phyloP scores from a whole-genome alignment of 2,888 invertebrate genomes.

The Mechanitis messenoides region DNA sequence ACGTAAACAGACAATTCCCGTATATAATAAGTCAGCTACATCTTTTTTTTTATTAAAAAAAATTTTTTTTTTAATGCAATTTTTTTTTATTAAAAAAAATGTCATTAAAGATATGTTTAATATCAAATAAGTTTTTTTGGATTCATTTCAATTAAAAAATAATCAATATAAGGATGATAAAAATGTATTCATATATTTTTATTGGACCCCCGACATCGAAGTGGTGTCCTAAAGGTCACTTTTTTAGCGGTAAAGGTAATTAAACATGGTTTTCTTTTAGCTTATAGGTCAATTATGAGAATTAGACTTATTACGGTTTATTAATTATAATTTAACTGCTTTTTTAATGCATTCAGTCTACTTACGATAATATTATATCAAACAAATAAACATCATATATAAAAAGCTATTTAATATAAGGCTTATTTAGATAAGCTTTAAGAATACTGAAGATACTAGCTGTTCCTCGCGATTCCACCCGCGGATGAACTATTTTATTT shows the following conservation, averaged over 20 bases:
- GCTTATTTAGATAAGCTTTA: too few species aligned
- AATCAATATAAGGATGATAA: constrained; percentile 21
- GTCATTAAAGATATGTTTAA: too few species aligned
- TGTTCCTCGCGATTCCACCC: too few species aligned
- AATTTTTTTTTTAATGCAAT: too few species aligned
- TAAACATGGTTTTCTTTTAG: constrained; percentile 49
- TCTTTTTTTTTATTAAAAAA: constrained; percentile 3
- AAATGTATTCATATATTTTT: constrained; percentile 32
- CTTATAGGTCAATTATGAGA: constrained; percentile 53
- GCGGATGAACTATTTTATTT: too few species aligned
- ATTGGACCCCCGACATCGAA: constrained; percentile 30
- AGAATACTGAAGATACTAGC: too few species aligned
- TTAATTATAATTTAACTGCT: constrained; percentile 23
- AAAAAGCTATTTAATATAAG: too few species aligned
- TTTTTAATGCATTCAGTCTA: constrained; percentile 3
- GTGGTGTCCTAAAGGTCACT: constrained; percentile 54
- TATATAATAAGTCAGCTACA: background rate
- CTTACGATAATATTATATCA: too few species aligned
- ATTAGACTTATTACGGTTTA: constrained; percentile 49
- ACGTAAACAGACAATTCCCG: background rate
- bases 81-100: too few species aligned
- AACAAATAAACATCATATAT: too few species aligned
- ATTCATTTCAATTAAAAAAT: constrained; percentile 4
- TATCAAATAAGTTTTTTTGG: too few species aligned
- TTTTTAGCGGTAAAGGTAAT: constrained; percentile 52